Conservation (phyloP, 2,797 vertebrate genomes). For the Pipistrellus nathusii region DNA sequence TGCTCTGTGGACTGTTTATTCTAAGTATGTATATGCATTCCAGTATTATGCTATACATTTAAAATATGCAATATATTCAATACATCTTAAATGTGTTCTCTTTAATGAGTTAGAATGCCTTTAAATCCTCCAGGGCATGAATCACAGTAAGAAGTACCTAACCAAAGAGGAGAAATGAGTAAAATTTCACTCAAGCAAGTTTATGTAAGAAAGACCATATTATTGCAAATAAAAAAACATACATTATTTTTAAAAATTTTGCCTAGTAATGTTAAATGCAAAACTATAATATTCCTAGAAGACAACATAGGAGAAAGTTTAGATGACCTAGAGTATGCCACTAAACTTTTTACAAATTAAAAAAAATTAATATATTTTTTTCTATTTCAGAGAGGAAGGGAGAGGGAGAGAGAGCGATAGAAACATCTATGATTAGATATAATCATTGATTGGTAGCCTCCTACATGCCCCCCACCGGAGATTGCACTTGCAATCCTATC, state of each 20-base stretch:
- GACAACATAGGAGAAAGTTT: neutral
- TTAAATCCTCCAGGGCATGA: conserved; percentile 4
- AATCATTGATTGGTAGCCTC: no score
- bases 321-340: neutral
- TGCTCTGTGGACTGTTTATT: neutral
- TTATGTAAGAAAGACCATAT: neutral
- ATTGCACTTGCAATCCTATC: neutral
- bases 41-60: neutral
- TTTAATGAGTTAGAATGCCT: neutral
- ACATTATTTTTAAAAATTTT: neutral
- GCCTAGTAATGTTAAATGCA: neutral
- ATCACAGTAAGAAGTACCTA: neutral
- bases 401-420: no score
- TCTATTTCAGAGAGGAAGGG: no score
- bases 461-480: no score
- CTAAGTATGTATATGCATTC: neutral
- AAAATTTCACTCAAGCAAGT: neutral
- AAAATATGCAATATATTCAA: conserved; percentile 9
- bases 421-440: no score
- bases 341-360: neutral
- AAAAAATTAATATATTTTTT: no score
- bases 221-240: neutral
- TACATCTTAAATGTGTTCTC: neutral
- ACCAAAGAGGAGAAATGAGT: neutral
- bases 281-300: neutral